A percentile compares a stretch with the other conserved stretches of the same genome.
Conservation (phyloP, 1,140 invertebrate genomes). For the Drosophila mauritiana region DNA sequence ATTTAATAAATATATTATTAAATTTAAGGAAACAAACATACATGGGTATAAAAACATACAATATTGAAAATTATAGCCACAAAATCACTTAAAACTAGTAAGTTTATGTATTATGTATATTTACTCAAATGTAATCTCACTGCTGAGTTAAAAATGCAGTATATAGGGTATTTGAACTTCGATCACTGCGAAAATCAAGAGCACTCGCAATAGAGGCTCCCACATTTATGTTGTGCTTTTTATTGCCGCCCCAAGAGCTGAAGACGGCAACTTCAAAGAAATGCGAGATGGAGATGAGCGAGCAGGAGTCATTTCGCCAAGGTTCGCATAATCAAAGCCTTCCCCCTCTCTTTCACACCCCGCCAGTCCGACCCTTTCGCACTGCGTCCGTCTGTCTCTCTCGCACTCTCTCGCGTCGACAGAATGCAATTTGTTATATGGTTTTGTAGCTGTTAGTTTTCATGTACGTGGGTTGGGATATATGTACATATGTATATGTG, state of each 20-base stretch:
- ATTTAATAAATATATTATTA: too few relatives aligned
- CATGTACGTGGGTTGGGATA: not conserved
- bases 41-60: too few relatives aligned
- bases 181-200: not conserved
- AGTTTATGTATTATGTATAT: too few relatives aligned
- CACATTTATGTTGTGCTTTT: constrained; percentile 56
- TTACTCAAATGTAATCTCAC: too few relatives aligned
- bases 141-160: too few relatives aligned
- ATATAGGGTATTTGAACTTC: not conserved
- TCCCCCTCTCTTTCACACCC: constrained; percentile 5
- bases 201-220: constrained; percentile 22
- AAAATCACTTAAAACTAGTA: too few relatives aligned
- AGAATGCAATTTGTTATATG: constrained; percentile 66
- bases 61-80: too few relatives aligned
- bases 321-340: constrained; percentile 46
- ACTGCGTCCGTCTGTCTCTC: not conserved
- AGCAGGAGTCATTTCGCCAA: constrained; percentile 38
- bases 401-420: constrained; percentile 25
- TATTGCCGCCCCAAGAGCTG: constrained; percentile 30
- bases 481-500: too few relatives aligned
- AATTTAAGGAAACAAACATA: too few relatives aligned
- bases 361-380: not conserved
- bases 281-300: constrained; percentile 21
- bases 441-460: constrained; percentile 57
- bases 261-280: constrained; percentile 25